Evolutionary conservation across 1,140 invertebrate genomes (phyloP).

Genomic region (Drosophila busckii): DNA sequence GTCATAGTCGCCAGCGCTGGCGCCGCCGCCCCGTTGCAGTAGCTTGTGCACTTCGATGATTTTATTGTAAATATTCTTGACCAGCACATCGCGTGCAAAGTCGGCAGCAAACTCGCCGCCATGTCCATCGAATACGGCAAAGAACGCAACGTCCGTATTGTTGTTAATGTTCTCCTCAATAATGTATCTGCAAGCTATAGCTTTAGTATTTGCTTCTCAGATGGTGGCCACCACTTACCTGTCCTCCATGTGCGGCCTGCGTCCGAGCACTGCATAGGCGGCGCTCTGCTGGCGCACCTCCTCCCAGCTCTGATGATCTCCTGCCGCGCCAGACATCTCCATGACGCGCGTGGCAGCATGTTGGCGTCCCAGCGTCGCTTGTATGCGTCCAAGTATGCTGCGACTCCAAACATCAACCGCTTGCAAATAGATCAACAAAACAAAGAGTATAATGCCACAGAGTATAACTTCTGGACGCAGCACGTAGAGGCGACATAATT

Average conservation of each 20-base stretch:
- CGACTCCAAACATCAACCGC: slow-evolving; percentile 88
- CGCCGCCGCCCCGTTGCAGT: slow-evolving; percentile 70
- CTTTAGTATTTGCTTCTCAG: not conserved
- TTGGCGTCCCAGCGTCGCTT: slow-evolving; percentile 83
- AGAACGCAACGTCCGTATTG: slow-evolving; percentile 87
- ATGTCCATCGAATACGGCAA: slow-evolving; percentile 96
- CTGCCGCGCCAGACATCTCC: slow-evolving; percentile 80
- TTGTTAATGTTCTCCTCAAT: slow-evolving; percentile 87
- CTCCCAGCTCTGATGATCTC: slow-evolving; percentile 86
- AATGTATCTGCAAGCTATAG: slow-evolving; percentile 81
- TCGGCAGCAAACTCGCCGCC: slow-evolving; percentile 96
- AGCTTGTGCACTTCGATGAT: slow-evolving; percentile 86
- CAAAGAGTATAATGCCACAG: slow-evolving; percentile 83
- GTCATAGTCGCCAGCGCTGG: slow-evolving; percentile 40
- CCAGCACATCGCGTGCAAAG: slow-evolving; percentile 90
- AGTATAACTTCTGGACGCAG: slow-evolving; percentile 88
- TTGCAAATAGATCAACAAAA: slow-evolving; percentile 88
- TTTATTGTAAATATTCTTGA: slow-evolving; percentile 87
- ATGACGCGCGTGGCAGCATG: slow-evolving; percentile 68
- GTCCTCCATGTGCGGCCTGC: slow-evolving; percentile 95
- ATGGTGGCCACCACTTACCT: slow-evolving; percentile 73
- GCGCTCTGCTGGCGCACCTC: slow-evolving; percentile 86
- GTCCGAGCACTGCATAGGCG: slow-evolving; percentile 93
- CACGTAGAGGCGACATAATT: slow-evolving; percentile 85
- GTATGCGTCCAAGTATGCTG: slow-evolving; percentile 85